Evolutionary conservation across 2,113 vertebrate genomes (phyloP), one percentile per base, ranked within the genome.

Genomic region (Thinocorus orbignyianus): DNA sequence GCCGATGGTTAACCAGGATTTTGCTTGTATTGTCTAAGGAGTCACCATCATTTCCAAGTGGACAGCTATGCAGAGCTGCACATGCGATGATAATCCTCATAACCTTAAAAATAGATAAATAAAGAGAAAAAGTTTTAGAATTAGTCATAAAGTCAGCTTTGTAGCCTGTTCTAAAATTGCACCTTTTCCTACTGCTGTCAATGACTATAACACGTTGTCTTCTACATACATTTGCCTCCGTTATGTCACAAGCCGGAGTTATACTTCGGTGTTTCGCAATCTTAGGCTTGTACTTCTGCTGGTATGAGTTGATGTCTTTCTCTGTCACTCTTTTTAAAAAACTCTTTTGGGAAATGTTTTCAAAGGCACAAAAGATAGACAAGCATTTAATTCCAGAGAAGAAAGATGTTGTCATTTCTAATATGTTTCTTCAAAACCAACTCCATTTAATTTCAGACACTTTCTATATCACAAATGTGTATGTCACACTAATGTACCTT

Each of bases 51-150:
- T 94, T 81, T 97, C 87, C 46, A 16, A 91, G 94, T 64, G 87
- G 95, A 96, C 90, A 91, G 62, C 55, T 84, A 69, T 81, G 90
- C 86, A 93, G 93, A 95, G 82, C 62, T 42, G 80, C 85, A 95
- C 73, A 83, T 71, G 78, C 54, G 70, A 80, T 92, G 96, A 97
- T 95, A 95, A 93, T 96, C 95, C 90, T 98, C 97, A 97, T 97
- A 97, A 97, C 97, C 98, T 98, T 97, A 30, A 97, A 90, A 92
- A 93, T 93, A 57, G 90, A 94, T 61, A 94, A 89, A 95, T 79
- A 92, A 85, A 86, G 44, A 95, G 44, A 89, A 49, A 95, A 16
- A 86, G 11, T 3, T 66, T 88, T 85, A 76, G 49, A 91, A 74
- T 62, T 19, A 78, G 24, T 78, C 33, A 24, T 88, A 46, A 81